A percentile compares a stretch with the other conserved stretches of the same genome.
These are phyloP conservation scores for Sinonovacula constricta DNA, from an alignment of 1,140 invertebrate species.

Conservation along the genomic window DNA sequence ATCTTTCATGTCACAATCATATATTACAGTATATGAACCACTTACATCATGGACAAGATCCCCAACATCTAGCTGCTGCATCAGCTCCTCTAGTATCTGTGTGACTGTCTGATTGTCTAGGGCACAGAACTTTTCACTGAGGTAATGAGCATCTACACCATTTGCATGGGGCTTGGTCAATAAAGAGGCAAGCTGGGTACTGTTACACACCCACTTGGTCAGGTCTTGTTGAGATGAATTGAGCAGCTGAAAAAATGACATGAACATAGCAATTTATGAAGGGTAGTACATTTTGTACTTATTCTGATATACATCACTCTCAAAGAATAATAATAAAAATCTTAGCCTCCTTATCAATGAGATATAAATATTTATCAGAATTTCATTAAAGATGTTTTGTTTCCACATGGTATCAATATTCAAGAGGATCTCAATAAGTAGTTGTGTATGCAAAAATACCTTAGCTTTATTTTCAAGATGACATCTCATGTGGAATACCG, in stretches of 20 bases:
- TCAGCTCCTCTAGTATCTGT: slow-evolving; percentile 51
- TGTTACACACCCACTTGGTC: slow-evolving; percentile 48
- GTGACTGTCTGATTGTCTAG: slow-evolving; percentile 43
- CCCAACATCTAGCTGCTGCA: slow-evolving; percentile 65
- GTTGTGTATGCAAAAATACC: no score
- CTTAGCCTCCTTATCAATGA: no score
- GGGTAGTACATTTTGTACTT: no score
- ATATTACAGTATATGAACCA: no score
- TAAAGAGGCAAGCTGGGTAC: slow-evolving; percentile 20
- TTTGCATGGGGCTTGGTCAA: slow-evolving; percentile 26
- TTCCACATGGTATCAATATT: background rate
- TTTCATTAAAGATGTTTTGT: background rate
- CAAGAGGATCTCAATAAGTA: no score
- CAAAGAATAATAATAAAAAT: no score
- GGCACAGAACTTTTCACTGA: slow-evolving; percentile 57
- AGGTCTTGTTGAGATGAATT: slow-evolving; percentile 30
- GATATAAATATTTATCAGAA: background rate
- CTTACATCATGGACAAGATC: slow-evolving; percentile 64
- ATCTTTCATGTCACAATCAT: no score
- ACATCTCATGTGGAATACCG: no score
- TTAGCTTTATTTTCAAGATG: no score
- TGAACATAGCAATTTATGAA: slow-evolving; percentile 55
- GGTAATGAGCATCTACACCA: slow-evolving; percentile 13
- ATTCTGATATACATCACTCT: no score
- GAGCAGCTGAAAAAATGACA: slow-evolving; percentile 47